Evolutionary conservation across 2,888 invertebrate species (phyloP).

Genomic region (Heliconius charithonia): DNA sequence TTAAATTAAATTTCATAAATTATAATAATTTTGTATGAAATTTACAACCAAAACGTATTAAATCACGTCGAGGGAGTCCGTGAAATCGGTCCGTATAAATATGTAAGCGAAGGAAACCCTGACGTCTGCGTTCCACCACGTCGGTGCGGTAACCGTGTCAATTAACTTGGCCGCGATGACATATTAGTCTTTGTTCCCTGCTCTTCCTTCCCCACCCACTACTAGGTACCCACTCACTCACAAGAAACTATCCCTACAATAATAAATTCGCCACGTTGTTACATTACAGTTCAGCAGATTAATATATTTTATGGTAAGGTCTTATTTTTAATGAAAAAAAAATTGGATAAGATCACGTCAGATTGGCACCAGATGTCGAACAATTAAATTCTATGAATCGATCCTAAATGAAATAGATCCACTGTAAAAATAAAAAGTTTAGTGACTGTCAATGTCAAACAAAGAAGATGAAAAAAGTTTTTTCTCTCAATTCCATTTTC

Average conservation of each 20-base stretch:
- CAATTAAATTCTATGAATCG: slow-evolving; percentile 74
- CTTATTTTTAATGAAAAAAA: slow-evolving; percentile 51
- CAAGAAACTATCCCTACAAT: slow-evolving; percentile 59
- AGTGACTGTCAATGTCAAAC: slow-evolving; percentile 83
- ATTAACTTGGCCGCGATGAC: slow-evolving; percentile 81
- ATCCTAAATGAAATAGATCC: slow-evolving; percentile 81
- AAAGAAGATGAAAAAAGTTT: slow-evolving; percentile 84
- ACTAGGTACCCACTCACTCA: slow-evolving; percentile 52
- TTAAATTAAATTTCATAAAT: slow-evolving; percentile 30
- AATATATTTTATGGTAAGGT: slow-evolving; percentile 39
- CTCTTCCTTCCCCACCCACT: slow-evolving; percentile 49
- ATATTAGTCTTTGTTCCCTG: slow-evolving; percentile 81
- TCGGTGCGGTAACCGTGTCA: slow-evolving; percentile 81
- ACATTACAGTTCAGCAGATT: slow-evolving; percentile 10
- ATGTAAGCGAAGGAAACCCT: slow-evolving; percentile 78
- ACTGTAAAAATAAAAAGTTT: slow-evolving; percentile 80
- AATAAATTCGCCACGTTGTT: slow-evolving; percentile 27
- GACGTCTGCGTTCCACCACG: slow-evolving; percentile 79
- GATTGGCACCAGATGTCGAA: slow-evolving; percentile 71
- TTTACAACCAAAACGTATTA: slow-evolving; percentile 53
- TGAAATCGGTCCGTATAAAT: slow-evolving; percentile 70
- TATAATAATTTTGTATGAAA: slow-evolving; percentile 44
- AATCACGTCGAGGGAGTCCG: slow-evolving; percentile 53
- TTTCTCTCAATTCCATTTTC: slow-evolving; percentile 80
- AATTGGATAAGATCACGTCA: slow-evolving; percentile 62